Evolutionary conservation across 2,113 vertebrate genomes (phyloP).

Genomic region (Pseudopodoces humilis): DNA sequence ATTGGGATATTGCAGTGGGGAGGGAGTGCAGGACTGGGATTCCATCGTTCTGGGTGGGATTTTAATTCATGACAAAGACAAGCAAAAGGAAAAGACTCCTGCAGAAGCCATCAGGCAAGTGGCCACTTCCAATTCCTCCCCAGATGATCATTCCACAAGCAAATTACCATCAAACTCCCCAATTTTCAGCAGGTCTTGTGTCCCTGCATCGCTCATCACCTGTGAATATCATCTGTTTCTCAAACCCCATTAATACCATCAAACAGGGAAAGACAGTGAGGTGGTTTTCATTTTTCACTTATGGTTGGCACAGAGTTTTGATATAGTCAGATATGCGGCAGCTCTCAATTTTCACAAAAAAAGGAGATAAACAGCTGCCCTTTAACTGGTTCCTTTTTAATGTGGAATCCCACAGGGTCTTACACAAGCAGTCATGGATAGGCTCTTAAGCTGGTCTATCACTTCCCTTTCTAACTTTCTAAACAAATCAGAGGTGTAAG

Average conservation of each 20-base stretch:
- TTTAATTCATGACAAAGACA: neutral
- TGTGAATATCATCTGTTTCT: slow-evolving; percentile 1
- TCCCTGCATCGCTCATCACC: neutral
- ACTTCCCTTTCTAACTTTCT: neutral
- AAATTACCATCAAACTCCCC: neutral
- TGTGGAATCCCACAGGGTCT: neutral
- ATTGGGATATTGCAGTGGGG: neutral
- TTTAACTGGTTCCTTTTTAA: neutral
- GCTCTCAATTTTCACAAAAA: neutral
- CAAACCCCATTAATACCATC: neutral
- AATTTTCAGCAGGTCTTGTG: neutral
- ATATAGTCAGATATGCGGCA: neutral
- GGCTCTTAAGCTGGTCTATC: neutral
- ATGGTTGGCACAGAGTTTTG: neutral
- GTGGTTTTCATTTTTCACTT: neutral
- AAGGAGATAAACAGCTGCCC: neutral
- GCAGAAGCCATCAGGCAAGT: neutral
- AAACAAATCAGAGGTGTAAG: neutral
- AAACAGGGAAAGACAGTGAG: neutral
- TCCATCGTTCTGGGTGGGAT: neutral
- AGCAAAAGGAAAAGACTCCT: neutral
- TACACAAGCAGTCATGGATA: neutral
- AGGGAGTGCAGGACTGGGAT: neutral
- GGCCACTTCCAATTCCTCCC: neutral
- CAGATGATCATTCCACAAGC: neutral